Evolutionary conservation across 1,140 invertebrate genomes (phyloP).

Genomic region (Drosophila paulistorum): DNA sequence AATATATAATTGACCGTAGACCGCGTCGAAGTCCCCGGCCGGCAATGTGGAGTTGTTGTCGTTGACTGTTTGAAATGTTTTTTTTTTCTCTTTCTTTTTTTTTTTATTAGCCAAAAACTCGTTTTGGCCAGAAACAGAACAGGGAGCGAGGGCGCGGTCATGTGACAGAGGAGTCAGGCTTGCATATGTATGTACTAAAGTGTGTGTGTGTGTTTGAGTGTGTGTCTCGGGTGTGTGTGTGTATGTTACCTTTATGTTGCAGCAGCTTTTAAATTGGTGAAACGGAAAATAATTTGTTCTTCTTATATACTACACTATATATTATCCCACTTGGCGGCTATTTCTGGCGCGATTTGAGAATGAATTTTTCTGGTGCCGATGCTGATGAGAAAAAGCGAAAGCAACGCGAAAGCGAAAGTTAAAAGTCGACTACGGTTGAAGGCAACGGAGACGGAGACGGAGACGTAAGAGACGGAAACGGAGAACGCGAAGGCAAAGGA

Average conservation of each 20-base stretch:
- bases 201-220: slow-evolving; percentile 1
- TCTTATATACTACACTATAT: slow-evolving; percentile 3
- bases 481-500: slow-evolving; percentile 27
- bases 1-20: slow-evolving; percentile 32
- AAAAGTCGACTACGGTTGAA: slow-evolving; percentile 42
- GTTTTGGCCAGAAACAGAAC: slow-evolving; percentile 56
- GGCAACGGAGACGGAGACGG: slow-evolving; percentile 1
- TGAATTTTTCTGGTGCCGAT: slow-evolving; percentile 35
- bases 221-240: slow-evolving; percentile 16
- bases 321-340: slow-evolving; percentile 13
- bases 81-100: slow-evolving; percentile 25
- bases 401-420: slow-evolving; percentile 59
- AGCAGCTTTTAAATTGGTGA: slow-evolving; percentile 12
- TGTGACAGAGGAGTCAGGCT: slow-evolving; percentile 42
- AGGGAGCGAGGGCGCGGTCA: slow-evolving; percentile 48
- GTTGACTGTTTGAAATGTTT: slow-evolving; percentile 20
- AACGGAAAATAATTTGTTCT: slow-evolving; percentile 11
- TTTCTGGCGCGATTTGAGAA: slow-evolving; percentile 26
- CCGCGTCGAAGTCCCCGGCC: slow-evolving; percentile 39
- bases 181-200: neutral
- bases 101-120: slow-evolving; percentile 68
- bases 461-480: slow-evolving; percentile 12
- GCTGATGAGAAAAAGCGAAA: slow-evolving; percentile 44
- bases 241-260: slow-evolving; percentile 32
- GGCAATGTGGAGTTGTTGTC: slow-evolving; percentile 38